A percentile compares a stretch with the other conserved stretches of the same genome.
These are phyloP conservation scores for Catharus bicknelli DNA, from an alignment of 2,113 vertebrate genomes.

Conservation along the genomic window DNA sequence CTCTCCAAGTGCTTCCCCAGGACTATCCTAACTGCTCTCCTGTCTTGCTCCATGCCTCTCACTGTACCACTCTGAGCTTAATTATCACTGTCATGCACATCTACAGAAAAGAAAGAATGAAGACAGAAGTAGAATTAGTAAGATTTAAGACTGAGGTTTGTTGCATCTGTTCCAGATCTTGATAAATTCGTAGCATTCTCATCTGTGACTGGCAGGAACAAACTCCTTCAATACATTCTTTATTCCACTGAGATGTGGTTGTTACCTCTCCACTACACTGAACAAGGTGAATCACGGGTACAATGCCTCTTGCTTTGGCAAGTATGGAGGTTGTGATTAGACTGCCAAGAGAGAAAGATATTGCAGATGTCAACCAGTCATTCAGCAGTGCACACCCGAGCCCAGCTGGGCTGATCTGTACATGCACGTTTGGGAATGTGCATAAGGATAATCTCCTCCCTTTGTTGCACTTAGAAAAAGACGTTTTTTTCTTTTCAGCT, in stretches of 20 bases:
- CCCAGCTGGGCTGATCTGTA: not conserved
- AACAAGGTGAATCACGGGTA: not conserved
- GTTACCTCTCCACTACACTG: not conserved
- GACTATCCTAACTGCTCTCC: not conserved
- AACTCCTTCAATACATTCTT: not conserved
- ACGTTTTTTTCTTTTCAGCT: not conserved
- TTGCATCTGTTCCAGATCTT: not conserved
- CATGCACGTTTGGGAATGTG: fast-evolving
- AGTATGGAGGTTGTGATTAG: not conserved
- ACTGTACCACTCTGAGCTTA: not conserved
- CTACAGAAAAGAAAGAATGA: not conserved
- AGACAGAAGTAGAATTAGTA: not conserved
- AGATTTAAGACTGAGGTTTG: not conserved
- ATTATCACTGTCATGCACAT: not conserved
- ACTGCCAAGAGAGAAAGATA: not conserved
- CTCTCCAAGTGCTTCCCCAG: not conserved
- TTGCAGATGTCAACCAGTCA: not conserved
- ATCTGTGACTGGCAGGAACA: not conserved
- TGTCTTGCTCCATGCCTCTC: not conserved
- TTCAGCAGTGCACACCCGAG: not conserved
- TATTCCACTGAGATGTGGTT: not conserved
- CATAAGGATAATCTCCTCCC: not conserved
- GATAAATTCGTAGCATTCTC: not conserved
- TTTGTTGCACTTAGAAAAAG: not conserved
- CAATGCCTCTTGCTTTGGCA: not conserved